Percentiles rank a stretch among this genome's conserved stretches.
phyloP scores from a whole-genome alignment of 2,113 vertebrate genomes.

The Ranitomeya variabilis region DNA sequence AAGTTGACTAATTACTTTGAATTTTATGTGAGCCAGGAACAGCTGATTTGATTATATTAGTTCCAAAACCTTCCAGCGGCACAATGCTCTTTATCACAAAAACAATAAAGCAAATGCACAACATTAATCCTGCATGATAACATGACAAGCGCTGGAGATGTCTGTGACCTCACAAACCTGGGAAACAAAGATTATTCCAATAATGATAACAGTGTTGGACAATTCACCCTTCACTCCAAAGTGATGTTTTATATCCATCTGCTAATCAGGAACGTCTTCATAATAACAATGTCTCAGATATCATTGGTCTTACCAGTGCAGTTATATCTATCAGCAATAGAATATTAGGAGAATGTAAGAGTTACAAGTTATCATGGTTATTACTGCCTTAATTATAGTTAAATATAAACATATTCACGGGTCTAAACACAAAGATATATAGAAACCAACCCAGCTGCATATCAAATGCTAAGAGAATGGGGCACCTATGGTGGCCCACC shows the following conservation, averaged over 20 bases:
- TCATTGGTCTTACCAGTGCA: background rate
- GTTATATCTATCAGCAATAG: background rate
- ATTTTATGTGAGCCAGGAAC: constrained; percentile 38
- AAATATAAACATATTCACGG: too few relatives aligned
- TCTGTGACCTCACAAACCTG: background rate
- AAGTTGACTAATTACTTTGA: constrained; percentile 64
- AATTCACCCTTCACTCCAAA: constrained; percentile 10
- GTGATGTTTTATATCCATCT: constrained; percentile 1
- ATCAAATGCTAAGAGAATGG: too few relatives aligned
- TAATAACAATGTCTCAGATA: background rate
- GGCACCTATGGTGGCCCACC: too few relatives aligned
- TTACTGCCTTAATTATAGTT: background rate
- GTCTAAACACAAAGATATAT: too few relatives aligned
- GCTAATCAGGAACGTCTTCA: background rate
- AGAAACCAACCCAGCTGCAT: too few relatives aligned
- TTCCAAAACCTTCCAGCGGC: constrained; percentile 54
- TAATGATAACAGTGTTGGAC: constrained; percentile 24
- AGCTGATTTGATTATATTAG: constrained; percentile 44
- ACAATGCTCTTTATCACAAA: constrained; percentile 52
- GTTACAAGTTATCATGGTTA: background rate
- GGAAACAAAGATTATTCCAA: constrained; percentile 35
- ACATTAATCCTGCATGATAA: constrained; percentile 42
- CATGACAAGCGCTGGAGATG: constrained; percentile 15
- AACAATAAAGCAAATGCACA: constrained; percentile 51
- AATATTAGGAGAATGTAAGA: background rate